Evolutionary conservation across 2,888 invertebrate genomes (phyloP), one percentile per base, ranked within the genome.

Genomic region (Pasiphila rectangulata): DNA sequence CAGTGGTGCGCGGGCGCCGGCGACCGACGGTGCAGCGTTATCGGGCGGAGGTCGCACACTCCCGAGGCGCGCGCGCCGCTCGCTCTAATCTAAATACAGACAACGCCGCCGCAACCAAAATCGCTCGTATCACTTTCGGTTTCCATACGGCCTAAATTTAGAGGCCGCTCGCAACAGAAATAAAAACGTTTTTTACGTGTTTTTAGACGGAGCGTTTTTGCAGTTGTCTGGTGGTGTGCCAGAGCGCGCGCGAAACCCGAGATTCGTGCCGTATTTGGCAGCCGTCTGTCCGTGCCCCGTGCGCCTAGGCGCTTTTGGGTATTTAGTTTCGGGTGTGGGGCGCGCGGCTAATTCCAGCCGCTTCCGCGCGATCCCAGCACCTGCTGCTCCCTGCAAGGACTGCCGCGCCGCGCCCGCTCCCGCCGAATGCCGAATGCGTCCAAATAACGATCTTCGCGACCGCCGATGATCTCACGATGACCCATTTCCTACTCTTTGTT

Each of bases 101-200:
- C 85, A 84, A 83, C 79, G 59, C 79, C 74, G 73, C 75, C 77
- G 68, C 77, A 72, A 81, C 87, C 87, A 87, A 88, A 87, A 84
- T 81, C 83, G 67, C 85, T 77, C 80, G 82, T 81, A 84, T 84
- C 77, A 85, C 84, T 87, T 87, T 84, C 83, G 72, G 80, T 82
- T 84, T 81, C 77, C 83, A 82, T 85, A 82, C 85, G 82, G 78
- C 85, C 87, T 87, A 88, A 85, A 83, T 82, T 86, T 88, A 88
- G 87, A 83, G 82, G 80, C 77, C 79, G 84, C 81, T 82, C 71
- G 77, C 79, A 77, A 79, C 84, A 76, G 79, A 88, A 88, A 87
- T 87, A 87, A 86, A 85, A 83, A 74, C 71, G 80, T 79, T 83
- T 85, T 85, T 86, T 87, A 86, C 83, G 83, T 82, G 83, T 84